These are phyloP conservation scores for Myxocyprinus asiaticus DNA, from an alignment of 2,113 vertebrate species.

Conservation along the genomic window DNA sequence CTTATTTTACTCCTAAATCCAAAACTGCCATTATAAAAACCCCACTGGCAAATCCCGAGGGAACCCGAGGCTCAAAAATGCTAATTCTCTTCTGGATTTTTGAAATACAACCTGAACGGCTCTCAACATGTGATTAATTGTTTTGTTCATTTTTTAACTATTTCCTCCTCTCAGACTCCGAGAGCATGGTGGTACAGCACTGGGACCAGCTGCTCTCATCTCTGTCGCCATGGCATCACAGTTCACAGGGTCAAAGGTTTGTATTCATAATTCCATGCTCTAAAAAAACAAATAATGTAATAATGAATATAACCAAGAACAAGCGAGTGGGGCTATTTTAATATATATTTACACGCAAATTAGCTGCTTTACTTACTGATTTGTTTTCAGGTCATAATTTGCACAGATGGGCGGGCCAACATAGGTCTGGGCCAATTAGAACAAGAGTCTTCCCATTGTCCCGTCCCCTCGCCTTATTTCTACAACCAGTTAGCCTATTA, in stretches of 20 bases:
- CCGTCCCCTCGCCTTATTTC: conserved; percentile 61
- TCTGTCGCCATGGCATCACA: conserved; percentile 76
- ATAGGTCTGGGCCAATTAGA: conserved; percentile 76
- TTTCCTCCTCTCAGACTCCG: conserved; percentile 59
- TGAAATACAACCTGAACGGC: no score
- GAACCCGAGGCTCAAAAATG: no score
- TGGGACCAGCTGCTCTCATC: conserved; percentile 73
- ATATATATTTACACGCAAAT: no score
- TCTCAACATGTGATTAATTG: no score
- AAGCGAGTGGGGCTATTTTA: no score
- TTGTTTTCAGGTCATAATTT: conserved; percentile 73
- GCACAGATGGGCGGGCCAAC: conserved; percentile 78
- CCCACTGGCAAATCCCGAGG: no score
- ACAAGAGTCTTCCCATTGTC: conserved; percentile 35
- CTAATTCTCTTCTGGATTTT: no score
- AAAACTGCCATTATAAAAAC: no score
- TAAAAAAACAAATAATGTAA: background rate
- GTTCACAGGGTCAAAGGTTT: conserved; percentile 75
- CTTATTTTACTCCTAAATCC: no score
- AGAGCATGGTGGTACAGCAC: conserved; percentile 73
- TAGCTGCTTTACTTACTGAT: background rate
- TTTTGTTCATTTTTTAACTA: background rate
- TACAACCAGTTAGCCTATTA: conserved; percentile 69
- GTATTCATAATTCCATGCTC: background rate
- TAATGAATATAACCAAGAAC: background rate